Percentiles rank a stretch among this genome's conserved stretches.
Conservation (phyloP, 2,797 vertebrate species). For the Paguma larvata region DNA sequence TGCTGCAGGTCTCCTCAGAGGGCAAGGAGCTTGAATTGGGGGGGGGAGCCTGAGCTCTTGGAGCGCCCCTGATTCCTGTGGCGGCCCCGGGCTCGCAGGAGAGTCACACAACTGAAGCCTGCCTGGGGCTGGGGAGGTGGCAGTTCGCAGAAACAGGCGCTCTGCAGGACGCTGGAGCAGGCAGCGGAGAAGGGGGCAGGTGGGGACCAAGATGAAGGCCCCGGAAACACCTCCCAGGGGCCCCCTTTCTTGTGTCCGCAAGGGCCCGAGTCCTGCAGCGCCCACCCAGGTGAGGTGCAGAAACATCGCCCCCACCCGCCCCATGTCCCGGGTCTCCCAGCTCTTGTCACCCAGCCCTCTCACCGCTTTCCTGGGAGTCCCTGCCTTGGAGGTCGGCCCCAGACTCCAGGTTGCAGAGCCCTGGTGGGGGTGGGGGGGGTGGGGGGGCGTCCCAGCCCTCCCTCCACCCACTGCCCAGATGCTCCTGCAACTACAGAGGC, state of each 20-base stretch:
- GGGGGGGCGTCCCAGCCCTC: neutral
- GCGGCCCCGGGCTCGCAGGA: neutral
- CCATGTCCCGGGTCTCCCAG: neutral
- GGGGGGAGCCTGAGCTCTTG: neutral
- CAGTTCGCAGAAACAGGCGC: neutral
- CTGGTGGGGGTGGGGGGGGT: no score
- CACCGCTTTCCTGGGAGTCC: neutral
- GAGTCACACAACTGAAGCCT: neutral
- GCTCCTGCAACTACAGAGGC: neutral
- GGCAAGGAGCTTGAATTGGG: neutral
- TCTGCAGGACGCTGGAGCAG: neutral
- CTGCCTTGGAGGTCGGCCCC: neutral
- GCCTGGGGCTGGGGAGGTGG: neutral
- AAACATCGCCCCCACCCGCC: neutral
- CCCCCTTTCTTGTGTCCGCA: neutral
- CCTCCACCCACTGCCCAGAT: neutral
- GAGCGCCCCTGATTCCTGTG: neutral
- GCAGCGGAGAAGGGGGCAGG: neutral
- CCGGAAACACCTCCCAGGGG: neutral
- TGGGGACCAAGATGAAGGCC: neutral
- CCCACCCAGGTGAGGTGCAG: fast-evolving
- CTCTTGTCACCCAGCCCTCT: neutral
- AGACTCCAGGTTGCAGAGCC: neutral
- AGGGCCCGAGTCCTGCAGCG: neutral
- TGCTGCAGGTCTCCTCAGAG: neutral